Conservation (phyloP, 2,797 vertebrate species). For the Hemitrygon akajei region DNA sequence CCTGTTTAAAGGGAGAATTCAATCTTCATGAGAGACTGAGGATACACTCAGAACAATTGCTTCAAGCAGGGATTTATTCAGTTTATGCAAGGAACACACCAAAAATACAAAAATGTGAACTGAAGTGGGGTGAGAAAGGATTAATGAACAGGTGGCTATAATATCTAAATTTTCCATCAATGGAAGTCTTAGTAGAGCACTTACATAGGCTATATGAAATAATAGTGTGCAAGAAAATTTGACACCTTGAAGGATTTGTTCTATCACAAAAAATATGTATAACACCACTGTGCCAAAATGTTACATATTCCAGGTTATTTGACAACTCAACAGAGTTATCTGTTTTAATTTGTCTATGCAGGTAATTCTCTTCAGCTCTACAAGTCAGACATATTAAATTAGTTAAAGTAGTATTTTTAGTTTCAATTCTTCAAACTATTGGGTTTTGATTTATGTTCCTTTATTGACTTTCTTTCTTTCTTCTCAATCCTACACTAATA, state of each 20-base stretch:
- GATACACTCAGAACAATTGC: background rate
- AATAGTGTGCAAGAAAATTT: background rate
- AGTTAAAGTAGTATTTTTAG: background rate
- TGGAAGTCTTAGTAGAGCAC: background rate
- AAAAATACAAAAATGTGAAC: background rate
- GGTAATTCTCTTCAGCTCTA: background rate
- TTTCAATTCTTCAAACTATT: background rate
- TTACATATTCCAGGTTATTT: background rate
- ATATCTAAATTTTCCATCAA: slow-evolving; percentile 22
- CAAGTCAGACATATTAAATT: no score
- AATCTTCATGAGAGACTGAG: background rate
- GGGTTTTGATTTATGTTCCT: background rate
- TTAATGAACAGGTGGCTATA: slow-evolving; percentile 13
- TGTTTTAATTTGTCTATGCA: background rate
- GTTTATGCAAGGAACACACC: background rate
- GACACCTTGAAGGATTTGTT: background rate
- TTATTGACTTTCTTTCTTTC: background rate
- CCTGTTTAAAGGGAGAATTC: background rate
- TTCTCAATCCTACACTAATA: background rate
- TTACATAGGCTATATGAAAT: background rate
- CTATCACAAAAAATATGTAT: slow-evolving; percentile 7
- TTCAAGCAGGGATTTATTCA: slow-evolving; percentile 18
- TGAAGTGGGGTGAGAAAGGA: background rate
- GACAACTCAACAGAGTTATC: background rate
- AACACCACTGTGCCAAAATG: background rate